These are phyloP conservation scores for Acanthaster planci DNA, from an alignment of 35 echinoderm and acorn worm genomes.

Conservation along the genomic window DNA sequence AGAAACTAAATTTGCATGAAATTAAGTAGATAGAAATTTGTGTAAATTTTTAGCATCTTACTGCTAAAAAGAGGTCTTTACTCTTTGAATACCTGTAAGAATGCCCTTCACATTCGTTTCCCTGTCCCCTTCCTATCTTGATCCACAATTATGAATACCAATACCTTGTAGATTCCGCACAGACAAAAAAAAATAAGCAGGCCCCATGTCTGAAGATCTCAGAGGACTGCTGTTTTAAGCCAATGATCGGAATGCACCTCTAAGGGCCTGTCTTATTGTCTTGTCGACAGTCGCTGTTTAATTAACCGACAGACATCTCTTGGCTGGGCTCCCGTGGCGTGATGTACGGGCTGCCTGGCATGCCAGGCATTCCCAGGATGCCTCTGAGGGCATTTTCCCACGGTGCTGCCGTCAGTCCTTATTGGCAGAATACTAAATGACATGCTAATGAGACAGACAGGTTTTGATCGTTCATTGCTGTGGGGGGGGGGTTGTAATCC, in stretches of 20 bases:
- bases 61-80: too few relatives aligned
- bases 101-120: too few relatives aligned
- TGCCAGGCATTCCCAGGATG: neutral
- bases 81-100: too few relatives aligned
- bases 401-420: neutral
- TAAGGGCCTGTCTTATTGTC: constrained; percentile 7
- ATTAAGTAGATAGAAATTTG: too few relatives aligned
- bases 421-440: constrained; percentile 4
- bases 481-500: too few relatives aligned
- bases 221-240: neutral
- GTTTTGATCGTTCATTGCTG: neutral
- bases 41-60: too few relatives aligned
- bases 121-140: too few relatives aligned
- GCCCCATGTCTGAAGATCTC: too few relatives aligned
- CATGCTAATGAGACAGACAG: neutral
- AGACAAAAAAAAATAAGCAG: too few relatives aligned
- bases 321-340: neutral
- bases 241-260: neutral
- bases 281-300: constrained; percentile 22
- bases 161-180: too few relatives aligned
- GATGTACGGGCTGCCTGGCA: constrained; percentile 11
- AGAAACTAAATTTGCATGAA: too few relatives aligned
- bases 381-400: constrained; percentile 26
- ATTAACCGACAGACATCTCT: constrained; percentile 5
- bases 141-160: too few relatives aligned